Evolutionary conservation across 2,113 vertebrate species (phyloP), one percentile per base, ranked within the genome.

Genomic region (Bungarus multicinctus): DNA sequence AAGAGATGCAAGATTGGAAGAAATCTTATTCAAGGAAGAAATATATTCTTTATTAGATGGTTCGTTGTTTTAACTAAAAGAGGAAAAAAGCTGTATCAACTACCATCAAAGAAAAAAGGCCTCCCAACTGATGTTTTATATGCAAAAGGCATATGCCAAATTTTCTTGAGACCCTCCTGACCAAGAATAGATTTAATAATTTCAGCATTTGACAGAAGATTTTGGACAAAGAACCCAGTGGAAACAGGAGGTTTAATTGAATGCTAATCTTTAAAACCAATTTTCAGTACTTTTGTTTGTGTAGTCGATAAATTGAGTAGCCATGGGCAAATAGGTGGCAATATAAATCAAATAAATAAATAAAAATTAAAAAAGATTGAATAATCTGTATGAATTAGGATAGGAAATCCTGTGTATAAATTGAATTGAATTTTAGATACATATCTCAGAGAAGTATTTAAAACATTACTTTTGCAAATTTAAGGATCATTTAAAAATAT

Each of bases 231-330:
- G 14, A 54, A 91, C 9, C 5, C 30, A 52, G 20, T 5, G 89
- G 1, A 5, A 9, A 89, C 10, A 23, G 2, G n/a, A 58, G 1
- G 0, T 27, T 89, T 81, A 89, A 6, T 8, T 4, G 0, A 22
- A 74, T 18, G n/a, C 16, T 74, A 16, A 74, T 39, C 1, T 9
- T 91, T 60, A 52, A 53, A 4, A 89, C 45, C 85, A 45, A 14
- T 18, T 91, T 89, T 91, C n/a, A 90, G 0, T 85, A 50, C 85
- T 25, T 92, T 0, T 39, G 30, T 0, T 0, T 22, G 55, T 20
- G 3, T 6, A 60, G 3, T 50, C 91, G 92, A 95, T 87, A 85
- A 95, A 89, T n/a, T n/a, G n/a, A n/a, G n/a, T n/a, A n/a, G n/a
- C n/a, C n/a, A n/a, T n/a, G n/a, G n/a, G n/a, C n/a, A n/a, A n/a